Evolutionary conservation across 2,888 invertebrate species (phyloP).

Genomic region (Lutraria lutraria): DNA sequence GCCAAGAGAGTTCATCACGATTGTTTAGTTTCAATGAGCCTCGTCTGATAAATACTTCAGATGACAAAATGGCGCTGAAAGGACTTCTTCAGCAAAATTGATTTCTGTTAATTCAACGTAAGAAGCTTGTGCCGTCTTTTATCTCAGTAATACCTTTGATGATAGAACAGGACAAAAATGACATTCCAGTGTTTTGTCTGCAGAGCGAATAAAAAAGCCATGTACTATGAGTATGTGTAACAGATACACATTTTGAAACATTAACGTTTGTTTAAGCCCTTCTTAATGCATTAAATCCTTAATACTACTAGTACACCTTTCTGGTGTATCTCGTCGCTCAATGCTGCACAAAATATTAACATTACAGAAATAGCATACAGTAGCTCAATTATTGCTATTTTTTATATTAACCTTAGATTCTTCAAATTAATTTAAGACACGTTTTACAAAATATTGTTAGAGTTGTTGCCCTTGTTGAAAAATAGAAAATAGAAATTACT

Average conservation of each 20-base stretch:
- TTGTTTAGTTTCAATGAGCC: slow-evolving; percentile 24
- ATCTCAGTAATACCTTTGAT: not conserved
- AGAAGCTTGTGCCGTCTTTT: slow-evolving; percentile 50
- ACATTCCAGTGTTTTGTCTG: slow-evolving; percentile 4
- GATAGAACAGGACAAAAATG: not conserved
- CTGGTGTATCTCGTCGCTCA: too few relatives aligned
- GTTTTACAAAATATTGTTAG: too few relatives aligned
- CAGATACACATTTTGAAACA: not conserved
- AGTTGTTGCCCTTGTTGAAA: too few relatives aligned
- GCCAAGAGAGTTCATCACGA: slow-evolving; percentile 9
- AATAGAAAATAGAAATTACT: too few relatives aligned
- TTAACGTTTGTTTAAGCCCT: not conserved
- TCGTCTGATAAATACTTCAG: slow-evolving; percentile 43
- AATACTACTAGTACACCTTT: too few relatives aligned
- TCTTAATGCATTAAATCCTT: too few relatives aligned
- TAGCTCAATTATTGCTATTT: too few relatives aligned
- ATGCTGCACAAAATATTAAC: too few relatives aligned
- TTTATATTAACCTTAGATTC: too few relatives aligned
- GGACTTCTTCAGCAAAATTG: slow-evolving; percentile 58
- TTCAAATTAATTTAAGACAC: too few relatives aligned
- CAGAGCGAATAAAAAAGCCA: not conserved
- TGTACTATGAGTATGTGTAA: not conserved
- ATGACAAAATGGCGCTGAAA: slow-evolving; percentile 56
- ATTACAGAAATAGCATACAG: too few relatives aligned
- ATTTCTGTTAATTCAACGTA: slow-evolving; percentile 62